Evolutionary conservation across 2,113 vertebrate species (phyloP).

Genomic region (Engraulis encrasicolus): DNA sequence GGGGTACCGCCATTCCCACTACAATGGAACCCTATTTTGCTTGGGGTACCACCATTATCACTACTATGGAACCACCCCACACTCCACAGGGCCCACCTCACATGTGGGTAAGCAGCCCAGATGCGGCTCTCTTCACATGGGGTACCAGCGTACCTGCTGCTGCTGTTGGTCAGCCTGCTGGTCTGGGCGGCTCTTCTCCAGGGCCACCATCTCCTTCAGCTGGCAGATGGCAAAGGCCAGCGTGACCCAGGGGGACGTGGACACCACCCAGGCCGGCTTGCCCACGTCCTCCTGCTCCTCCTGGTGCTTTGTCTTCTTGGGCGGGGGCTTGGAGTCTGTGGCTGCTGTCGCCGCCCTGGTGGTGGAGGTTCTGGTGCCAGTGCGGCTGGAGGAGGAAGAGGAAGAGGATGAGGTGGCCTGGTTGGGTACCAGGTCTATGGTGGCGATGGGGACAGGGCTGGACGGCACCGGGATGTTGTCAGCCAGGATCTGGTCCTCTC

Average conservation of each 20-base stretch:
- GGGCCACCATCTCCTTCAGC: constrained; percentile 84
- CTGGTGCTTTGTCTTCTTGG: constrained; percentile 90
- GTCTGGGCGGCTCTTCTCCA: constrained; percentile 69
- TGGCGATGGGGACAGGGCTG: constrained; percentile 95
- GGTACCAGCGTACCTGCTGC: constrained; percentile 43
- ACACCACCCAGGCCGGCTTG: constrained; percentile 91
- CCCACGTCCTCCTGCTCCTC: constrained; percentile 93
- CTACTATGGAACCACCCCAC: too few species aligned
- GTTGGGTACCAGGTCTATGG: constrained; percentile 90
- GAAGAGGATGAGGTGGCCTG: constrained; percentile 62
- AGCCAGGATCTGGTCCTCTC: constrained; percentile 89
- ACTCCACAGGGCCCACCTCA: too few species aligned
- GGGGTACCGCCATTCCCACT: too few species aligned
- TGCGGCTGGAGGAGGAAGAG: too few species aligned
- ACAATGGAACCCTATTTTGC: too few species aligned
- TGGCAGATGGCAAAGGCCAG: constrained; percentile 89
- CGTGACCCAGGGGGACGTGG: constrained; percentile 91
- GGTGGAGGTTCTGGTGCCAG: too few species aligned
- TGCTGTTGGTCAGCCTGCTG: constrained; percentile 85
- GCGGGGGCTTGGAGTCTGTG: constrained; percentile 68
- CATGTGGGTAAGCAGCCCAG: too few species aligned
- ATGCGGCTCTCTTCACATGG: too few species aligned
- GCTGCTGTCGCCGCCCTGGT: too few species aligned
- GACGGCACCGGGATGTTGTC: constrained; percentile 97
- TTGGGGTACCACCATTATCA: too few species aligned